A percentile compares a stretch with the other conserved stretches of the same genome.
These are phyloP conservation scores for Myathropa florea DNA, from an alignment of 2,888 invertebrate species.

Conservation along the genomic window DNA sequence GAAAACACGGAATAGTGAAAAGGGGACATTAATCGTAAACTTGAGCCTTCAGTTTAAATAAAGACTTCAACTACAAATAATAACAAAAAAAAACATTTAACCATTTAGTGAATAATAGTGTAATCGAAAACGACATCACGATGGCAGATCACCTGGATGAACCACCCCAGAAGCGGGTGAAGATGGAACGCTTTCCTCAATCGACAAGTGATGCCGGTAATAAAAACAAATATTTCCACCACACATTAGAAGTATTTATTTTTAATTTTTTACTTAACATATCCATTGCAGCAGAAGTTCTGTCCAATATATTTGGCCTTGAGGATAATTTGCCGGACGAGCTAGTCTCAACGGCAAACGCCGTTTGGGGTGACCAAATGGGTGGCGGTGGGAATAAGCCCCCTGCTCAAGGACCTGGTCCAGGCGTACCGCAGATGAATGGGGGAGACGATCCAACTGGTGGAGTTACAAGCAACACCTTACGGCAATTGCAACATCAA, in stretches of 20 bases:
- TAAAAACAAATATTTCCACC: neutral
- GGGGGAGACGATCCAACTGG: conserved; percentile 88
- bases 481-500: conserved; percentile 82
- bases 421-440: conserved; percentile 85
- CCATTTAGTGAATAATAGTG: conserved; percentile 40
- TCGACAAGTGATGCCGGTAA: conserved; percentile 75
- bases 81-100: conserved; percentile 10
- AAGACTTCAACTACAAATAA: conserved; percentile 7
- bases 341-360: conserved; percentile 87
- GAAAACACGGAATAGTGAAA: conserved; percentile 56
- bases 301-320: conserved; percentile 93
- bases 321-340: conserved; percentile 96
- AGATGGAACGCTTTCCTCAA: conserved; percentile 82
- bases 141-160: conserved; percentile 98
- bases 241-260: neutral
- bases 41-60: conserved; percentile 6
- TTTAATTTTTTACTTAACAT: neutral
- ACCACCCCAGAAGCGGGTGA: conserved; percentile 97
- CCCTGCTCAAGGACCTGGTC: conserved; percentile 90
- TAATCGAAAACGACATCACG: conserved; percentile 76
- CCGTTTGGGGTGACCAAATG: conserved; percentile 86
- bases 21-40: conserved; percentile 12
- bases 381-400: conserved; percentile 84
- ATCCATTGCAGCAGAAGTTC: conserved; percentile 84
- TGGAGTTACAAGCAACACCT: conserved; percentile 81